Base-by-base conservation (phyloP, 1,140 invertebrate species). In the Apis laboriosa region DNA sequence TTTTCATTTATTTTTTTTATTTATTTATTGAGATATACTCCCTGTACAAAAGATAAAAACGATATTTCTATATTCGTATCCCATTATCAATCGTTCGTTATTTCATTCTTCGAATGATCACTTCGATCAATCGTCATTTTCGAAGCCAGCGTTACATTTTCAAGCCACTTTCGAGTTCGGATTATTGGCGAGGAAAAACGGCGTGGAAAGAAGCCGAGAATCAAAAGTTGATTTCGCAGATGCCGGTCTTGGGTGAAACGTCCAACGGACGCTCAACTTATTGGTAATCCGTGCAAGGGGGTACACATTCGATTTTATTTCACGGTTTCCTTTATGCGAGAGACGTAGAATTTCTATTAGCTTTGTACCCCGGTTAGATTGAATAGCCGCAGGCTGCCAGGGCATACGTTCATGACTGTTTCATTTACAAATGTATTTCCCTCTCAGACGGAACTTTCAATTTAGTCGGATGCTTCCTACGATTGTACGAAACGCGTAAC, bases 361-460 rank as follows among this genome's bases (percentile, higher is more conserved):
- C 89, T 90, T 90, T 90, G 89, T 90, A 80, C 83, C 78, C 81
- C 76, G 85, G 89, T 90, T 90, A 90, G 89, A 90, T 90, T 90
- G 89, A 90, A 90, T 88, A 88, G 89, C 89, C 89, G 84, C 89
- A 73, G 89, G 89, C 89, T 83, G 79, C 73, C 78, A 66, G 79
- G 80, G 84, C 89, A 88, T 90, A 90, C 89, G 89, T 86, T 90
- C 87, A 90, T 90, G 91, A 92, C 91, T 92, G 91, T 93, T 93
- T 93, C 92, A 93, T 93, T 93, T 92, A 92, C 92, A 92, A 93
- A 93, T 93, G 92, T 92, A 92, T 92, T 92, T 93, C 90, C 88
- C 92, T 92, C 91, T 92, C 90, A 92, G 90, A 91, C 90, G 89
- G 84, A 92, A 92, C 92, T 92, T 93, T 92, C 92, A 93, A 93